A percentile compares a stretch with the other conserved stretches of the same genome.
These are phyloP conservation scores for Venturia canescens DNA, from an alignment of 1,140 invertebrate species.

Conservation along the genomic window DNA sequence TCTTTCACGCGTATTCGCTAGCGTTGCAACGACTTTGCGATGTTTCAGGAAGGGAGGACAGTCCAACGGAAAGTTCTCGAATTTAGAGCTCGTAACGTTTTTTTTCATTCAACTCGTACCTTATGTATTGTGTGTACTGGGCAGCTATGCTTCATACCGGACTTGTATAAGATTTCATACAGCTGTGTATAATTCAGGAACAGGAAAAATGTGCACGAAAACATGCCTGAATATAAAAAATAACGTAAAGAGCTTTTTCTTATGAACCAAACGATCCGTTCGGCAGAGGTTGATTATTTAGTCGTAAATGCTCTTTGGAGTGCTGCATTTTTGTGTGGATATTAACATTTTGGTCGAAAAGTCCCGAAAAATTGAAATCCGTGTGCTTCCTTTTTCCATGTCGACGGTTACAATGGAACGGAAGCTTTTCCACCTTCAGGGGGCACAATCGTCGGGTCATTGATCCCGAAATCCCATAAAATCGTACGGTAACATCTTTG, in stretches of 20 bases:
- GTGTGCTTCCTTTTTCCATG: not conserved
- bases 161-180: not conserved
- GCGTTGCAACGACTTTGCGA: not conserved
- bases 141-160: no score
- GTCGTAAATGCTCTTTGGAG: no score
- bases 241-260: no score
- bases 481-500: not conserved
- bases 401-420: not conserved
- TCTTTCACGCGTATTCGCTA: conserved; percentile 16
- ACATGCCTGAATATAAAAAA: not conserved
- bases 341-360: not conserved
- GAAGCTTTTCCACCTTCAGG: not conserved
- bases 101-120: not conserved
- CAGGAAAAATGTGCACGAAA: not conserved
- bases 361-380: no score
- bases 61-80: conserved; percentile 15
- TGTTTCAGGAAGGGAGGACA: conserved; percentile 7
- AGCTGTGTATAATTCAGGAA: not conserved
- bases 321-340: no score
- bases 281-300: no score
- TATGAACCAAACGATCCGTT: no score
- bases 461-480: conserved; percentile 4
- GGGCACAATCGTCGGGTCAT: not conserved
- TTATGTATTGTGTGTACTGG: not conserved
- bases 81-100: conserved; percentile 21